phyloP scores from a whole-genome alignment of 1,140 invertebrate species.

The Caerostris darwini region DNA sequence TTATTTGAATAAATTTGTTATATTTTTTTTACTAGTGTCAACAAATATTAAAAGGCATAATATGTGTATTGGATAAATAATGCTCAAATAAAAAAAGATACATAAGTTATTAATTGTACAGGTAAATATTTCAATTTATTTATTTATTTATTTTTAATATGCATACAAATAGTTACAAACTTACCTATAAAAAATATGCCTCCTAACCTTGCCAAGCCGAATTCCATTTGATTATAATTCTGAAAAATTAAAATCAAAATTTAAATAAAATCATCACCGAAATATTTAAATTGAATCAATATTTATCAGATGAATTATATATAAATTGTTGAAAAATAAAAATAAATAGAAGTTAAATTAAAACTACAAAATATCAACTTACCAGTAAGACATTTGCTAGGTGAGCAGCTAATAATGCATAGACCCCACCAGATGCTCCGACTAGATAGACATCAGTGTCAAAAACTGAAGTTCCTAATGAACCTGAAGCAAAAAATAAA shows the following conservation, averaged over 20 bases:
- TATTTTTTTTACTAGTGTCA: too few species aligned
- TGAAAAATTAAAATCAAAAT: constrained; percentile 47
- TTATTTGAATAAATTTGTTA: too few species aligned
- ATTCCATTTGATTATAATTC: constrained; percentile 98
- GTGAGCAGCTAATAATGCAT: constrained; percentile 96
- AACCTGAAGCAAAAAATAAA: constrained; percentile 77
- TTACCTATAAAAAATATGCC: constrained; percentile 95
- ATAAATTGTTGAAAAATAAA: not conserved
- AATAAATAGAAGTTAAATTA: not conserved
- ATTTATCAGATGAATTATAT: not conserved
- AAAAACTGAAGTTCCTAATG: constrained; percentile 89
- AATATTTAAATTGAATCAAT: not conserved
- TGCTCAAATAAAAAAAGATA: too few species aligned
- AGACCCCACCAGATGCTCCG: constrained; percentile 97
- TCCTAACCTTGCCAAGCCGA: constrained; percentile 93
- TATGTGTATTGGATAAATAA: too few species aligned
- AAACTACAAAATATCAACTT: constrained; percentile 78
- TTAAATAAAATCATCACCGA: not conserved
- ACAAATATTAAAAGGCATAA: too few species aligned
- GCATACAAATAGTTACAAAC: constrained; percentile 79
- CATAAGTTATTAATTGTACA: too few species aligned
- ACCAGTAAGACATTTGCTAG: constrained; percentile 97
- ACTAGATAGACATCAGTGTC: constrained; percentile 93
- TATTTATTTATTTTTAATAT: too few species aligned
- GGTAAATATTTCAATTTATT: too few species aligned